Conservation (phyloP, 23 tunicate species). For the Halocynthia aurantium region DNA sequence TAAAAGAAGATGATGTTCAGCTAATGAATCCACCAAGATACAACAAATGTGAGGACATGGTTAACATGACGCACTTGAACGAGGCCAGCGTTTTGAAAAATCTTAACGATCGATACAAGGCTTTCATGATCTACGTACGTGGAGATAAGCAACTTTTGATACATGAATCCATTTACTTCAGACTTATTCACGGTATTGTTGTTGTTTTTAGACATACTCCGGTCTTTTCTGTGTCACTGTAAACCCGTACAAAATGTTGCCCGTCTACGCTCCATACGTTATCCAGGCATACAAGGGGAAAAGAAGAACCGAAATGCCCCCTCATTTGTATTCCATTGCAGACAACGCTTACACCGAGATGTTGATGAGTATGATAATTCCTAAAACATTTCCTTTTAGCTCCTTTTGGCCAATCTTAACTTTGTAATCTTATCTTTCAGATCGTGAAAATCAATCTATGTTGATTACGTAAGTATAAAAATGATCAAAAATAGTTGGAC, state of each 20-base stretch:
- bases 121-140: slow-evolving; percentile 89
- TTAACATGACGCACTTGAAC: slow-evolving; percentile 86
- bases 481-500: background rate
- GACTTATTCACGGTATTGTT: background rate
- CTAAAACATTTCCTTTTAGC: background rate
- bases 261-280: slow-evolving; percentile 90
- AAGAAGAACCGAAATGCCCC: slow-evolving; percentile 95
- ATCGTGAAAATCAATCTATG: slow-evolving; percentile 97
- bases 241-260: slow-evolving; percentile 96
- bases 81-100: slow-evolving; percentile 89
- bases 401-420: background rate
- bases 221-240: slow-evolving; percentile 97
- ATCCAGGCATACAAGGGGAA: slow-evolving; percentile 87
- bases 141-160: too few species aligned
- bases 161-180: background rate
- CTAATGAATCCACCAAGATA: slow-evolving; percentile 83
- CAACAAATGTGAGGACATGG: slow-evolving; percentile 93
- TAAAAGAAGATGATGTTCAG: slow-evolving; percentile 70
- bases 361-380: slow-evolving; percentile 68
- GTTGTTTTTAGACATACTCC: slow-evolving; percentile 64
- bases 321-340: slow-evolving; percentile 91
- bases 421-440: slow-evolving; percentile 32
- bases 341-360: slow-evolving; percentile 99
- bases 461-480: slow-evolving; percentile 74
- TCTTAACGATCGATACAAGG: slow-evolving; percentile 55